Base-by-base conservation (phyloP, 1,140 invertebrate species). In the Oreohelix idahoensis region DNA sequence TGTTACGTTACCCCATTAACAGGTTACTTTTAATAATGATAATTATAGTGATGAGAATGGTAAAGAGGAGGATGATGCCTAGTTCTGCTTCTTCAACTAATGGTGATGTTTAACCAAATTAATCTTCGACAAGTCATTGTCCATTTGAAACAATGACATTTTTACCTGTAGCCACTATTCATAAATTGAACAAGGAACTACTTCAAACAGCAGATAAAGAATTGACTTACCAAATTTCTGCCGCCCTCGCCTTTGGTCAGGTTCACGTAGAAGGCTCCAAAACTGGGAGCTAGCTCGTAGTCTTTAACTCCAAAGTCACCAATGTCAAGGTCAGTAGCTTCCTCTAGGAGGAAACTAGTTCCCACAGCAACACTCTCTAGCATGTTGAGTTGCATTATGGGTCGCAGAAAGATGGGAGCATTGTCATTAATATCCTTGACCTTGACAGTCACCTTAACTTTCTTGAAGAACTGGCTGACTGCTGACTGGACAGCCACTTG, bases 351-450 rank as follows among this genome's bases (percentile, higher is more conserved):
- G 53, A 84, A 87, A 29, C 83, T 83, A 20, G 82, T 77, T 58
- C 85, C 85, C 13, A 87, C 70, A 35, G 84, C 45, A 26, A 84
- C 81, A 51, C 76, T 77, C 45, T 88, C 87, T 4, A 84, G 74
- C 36, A 87, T 85, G 35, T 76, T 49, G 35, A 87, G 42, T 13
- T 45, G 42, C n/a, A 84, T 86, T 35, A 79, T 84, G 10, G 53
- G 45, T 26, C 58, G 1, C 4, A 71, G 73, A 42, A 88, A 88
- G 17, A 71, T 49, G 36, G 87, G 87, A 35, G 79, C 51, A 77
- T 88, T 86, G 63, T 88, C 87, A 42, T 88, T 88, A 13, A 84
- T 84, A 69, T 88, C 87, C 1, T 51, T 49, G n/a, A 88, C 76
- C 15, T 80, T 85, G 80, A 88, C 70, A 49, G 83, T 84, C 0